Base-by-base conservation (phyloP, 2,797 vertebrate species). In the Emys orbicularis region DNA sequence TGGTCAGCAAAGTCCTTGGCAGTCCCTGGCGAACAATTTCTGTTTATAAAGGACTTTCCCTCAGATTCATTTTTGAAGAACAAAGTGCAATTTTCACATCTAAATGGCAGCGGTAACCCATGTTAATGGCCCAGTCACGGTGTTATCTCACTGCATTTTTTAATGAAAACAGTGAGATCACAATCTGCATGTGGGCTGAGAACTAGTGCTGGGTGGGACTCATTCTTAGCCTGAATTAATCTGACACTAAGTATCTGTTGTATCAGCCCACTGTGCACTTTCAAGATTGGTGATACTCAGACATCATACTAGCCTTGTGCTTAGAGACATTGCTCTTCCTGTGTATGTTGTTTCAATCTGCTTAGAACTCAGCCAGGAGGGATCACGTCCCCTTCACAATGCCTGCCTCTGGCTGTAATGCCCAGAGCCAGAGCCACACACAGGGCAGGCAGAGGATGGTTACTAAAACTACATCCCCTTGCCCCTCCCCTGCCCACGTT, bases 11-110 rank as follows among this genome's bases (percentile, higher is more conserved):
- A 96, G 96, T 95, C 95, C 92, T 96, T 90, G 81, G 97, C 92
- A 93, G 94, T 90, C 95, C 92, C 94, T 54, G 41, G 95, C 85
- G 94, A 97, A 89, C 0, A 4, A 89, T 90, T 95, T 92, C 93
- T 94, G 94, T 94, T 89, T 92, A 50, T 79, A 54, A 61, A 41
- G 85, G 97, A 92, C 56, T 96, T 95, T 96, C 91, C 96, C 92
- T 93, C 59, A 4, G 91, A 93, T 96, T 95, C 92, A 88, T 95
- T 92, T 88, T 34, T 12, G 83, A 90, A 89, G 96, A 97, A 95
- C 95, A 92, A 96, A 96, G 94, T 94, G 87, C 90, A 85, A 52
- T 96, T 97, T 95, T 95, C 96, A 90, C 93, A 86, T 97, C 91
- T 49, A 77, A 29, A 77, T 49, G 25, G 3, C 90, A 50, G 90